These are phyloP conservation scores for Laspeyria flexula DNA, from an alignment of 2,888 invertebrate species.

Conservation along the genomic window DNA sequence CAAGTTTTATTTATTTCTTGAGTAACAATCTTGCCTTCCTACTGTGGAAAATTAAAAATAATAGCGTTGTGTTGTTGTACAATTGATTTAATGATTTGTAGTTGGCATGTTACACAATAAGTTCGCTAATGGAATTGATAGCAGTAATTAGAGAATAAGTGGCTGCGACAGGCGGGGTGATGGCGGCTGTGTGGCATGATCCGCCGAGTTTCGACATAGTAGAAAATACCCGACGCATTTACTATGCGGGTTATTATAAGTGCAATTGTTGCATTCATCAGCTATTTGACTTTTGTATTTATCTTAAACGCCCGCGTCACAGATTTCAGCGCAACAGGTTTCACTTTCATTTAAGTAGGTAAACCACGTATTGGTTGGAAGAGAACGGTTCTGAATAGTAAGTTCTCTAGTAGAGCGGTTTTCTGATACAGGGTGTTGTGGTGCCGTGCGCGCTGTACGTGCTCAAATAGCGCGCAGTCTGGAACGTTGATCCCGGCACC, in stretches of 20 bases:
- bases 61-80: conserved; percentile 18
- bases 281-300: conserved; percentile 55
- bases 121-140: conserved; percentile 67
- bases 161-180: conserved; percentile 50
- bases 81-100: conserved; percentile 47
- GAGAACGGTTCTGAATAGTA: too few species aligned
- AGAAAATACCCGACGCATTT: conserved; percentile 63
- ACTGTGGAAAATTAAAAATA: conserved; percentile 18
- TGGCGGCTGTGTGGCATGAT: conserved; percentile 50
- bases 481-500: too few species aligned
- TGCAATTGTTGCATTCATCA: conserved; percentile 64
- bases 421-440: too few species aligned
- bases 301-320: conserved; percentile 40
- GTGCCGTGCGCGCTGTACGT: too few species aligned
- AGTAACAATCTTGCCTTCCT: conserved; percentile 34
- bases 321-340: conserved; percentile 21
- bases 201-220: conserved; percentile 61
- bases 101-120: conserved; percentile 56
- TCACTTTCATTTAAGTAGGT: conserved; percentile 17
- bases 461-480: too few species aligned
- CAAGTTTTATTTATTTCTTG: conserved; percentile 33
- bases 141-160: conserved; percentile 72
- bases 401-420: too few species aligned
- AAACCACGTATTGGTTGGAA: too few species aligned
- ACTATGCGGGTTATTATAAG: conserved; percentile 81